These are phyloP conservation scores for Macheiramphus alcinus DNA, from an alignment of 2,113 vertebrate species.

Conservation along the genomic window DNA sequence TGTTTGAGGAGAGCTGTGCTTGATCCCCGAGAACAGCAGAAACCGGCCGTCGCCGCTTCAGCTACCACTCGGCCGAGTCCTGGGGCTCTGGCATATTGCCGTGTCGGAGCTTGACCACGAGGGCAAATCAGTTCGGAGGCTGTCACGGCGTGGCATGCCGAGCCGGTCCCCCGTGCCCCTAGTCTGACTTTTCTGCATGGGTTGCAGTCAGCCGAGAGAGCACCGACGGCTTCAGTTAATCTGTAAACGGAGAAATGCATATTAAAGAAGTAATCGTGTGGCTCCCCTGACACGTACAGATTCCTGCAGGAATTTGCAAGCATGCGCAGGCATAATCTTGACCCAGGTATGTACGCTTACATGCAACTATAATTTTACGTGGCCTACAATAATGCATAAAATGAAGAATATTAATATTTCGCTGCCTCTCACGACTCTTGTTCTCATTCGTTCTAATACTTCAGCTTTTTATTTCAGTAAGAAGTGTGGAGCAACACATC, in stretches of 20 bases:
- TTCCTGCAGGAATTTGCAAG: not conserved
- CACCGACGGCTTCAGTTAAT: rapidly evolving
- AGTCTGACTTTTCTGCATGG: rapidly evolving
- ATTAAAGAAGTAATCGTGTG: rapidly evolving
- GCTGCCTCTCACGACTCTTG: not conserved
- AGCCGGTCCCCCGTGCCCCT: not conserved
- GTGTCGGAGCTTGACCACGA: rapidly evolving
- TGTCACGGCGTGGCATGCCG: rapidly evolving
- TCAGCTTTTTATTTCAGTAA: not conserved
- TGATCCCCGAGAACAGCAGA: not conserved
- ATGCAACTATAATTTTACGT: rapidly evolving
- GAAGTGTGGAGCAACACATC: not conserved
- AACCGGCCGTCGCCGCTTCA: not conserved
- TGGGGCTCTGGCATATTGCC: rapidly evolving
- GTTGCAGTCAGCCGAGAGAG: not conserved
- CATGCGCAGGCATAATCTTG: rapidly evolving
- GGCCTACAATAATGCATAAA: rapidly evolving
- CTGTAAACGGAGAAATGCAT: rapidly evolving
- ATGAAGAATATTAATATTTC: not conserved
- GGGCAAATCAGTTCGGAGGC: rapidly evolving
- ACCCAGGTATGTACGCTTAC: not conserved
- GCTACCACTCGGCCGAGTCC: rapidly evolving
- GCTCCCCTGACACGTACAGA: rapidly evolving
- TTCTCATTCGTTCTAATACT: not conserved
- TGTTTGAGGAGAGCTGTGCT: rapidly evolving